Conservation (phyloP, 2,888 invertebrate genomes). For the Hypomecis atomaria region DNA sequence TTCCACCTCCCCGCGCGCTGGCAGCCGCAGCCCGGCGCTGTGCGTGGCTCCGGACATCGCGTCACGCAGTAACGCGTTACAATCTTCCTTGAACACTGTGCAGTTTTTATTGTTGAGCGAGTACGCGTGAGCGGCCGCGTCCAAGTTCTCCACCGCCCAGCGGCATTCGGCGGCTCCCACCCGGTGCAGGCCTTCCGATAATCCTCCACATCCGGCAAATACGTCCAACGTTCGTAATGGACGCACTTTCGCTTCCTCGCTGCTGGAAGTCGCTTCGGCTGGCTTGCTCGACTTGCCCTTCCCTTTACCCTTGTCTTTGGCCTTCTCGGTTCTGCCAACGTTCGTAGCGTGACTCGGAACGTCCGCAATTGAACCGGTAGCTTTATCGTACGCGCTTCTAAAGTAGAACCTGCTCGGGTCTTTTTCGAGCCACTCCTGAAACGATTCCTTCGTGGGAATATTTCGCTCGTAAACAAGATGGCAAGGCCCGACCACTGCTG, state of each 20-base stretch:
- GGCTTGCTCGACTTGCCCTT: conserved; percentile 82
- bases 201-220: conserved; percentile 94
- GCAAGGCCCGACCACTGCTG: conserved; percentile 88
- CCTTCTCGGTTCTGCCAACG: conserved; percentile 12
- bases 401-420: conserved; percentile 92
- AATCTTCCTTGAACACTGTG: conserved; percentile 92
- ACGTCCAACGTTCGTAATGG: conserved; percentile 90
- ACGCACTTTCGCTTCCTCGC: conserved; percentile 57
- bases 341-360: conserved; percentile 83
- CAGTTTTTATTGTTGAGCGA: conserved; percentile 89
- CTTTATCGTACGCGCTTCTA: conserved; percentile 86
- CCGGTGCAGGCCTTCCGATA: conserved; percentile 90
- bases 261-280: conserved; percentile 50
- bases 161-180: conserved; percentile 88
- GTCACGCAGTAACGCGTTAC: conserved; percentile 88
- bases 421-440: conserved; percentile 85
- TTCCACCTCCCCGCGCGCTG: conserved; percentile 92
- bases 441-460: conserved; percentile 73
- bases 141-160: conserved; percentile 93
- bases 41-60: conserved; percentile 87
- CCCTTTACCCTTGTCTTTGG: conserved; percentile 51
- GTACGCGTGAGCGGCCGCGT: conserved; percentile 92
- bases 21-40: conserved; percentile 85
- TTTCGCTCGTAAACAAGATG: conserved; percentile 87
- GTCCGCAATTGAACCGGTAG: conserved; percentile 83